phyloP scores from a whole-genome alignment of 1,140 invertebrate species.

The Pectinophora gossypiella region DNA sequence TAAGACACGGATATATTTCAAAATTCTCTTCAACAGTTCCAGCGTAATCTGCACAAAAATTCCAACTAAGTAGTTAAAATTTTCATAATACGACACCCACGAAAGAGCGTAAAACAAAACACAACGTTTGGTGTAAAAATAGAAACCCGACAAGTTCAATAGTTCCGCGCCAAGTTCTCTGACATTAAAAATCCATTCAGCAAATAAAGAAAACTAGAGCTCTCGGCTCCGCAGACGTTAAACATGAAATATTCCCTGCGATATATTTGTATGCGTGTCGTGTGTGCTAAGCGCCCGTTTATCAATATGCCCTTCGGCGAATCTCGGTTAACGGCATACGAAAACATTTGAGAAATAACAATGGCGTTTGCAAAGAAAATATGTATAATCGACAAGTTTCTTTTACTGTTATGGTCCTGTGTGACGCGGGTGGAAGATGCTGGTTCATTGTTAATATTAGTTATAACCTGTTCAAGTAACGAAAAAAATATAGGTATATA shows the following conservation, averaged over 20 bases:
- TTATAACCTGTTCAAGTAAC: too few relatives aligned
- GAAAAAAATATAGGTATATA: too few relatives aligned
- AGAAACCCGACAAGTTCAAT: background rate
- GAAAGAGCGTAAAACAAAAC: too few relatives aligned
- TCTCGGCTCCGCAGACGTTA: constrained; percentile 22
- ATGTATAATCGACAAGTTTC: constrained; percentile 13
- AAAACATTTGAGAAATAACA: constrained; percentile 33
- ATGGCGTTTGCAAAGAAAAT: constrained; percentile 14
- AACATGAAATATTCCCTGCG: constrained; percentile 42
- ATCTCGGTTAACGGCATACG: constrained; percentile 25
- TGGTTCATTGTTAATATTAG: too few relatives aligned
- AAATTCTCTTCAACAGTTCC: too few relatives aligned
- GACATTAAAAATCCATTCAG: background rate
- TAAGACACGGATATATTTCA: too few relatives aligned
- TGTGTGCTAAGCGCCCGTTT: constrained; percentile 39
- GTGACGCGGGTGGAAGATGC: too few relatives aligned
- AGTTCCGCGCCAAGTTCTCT: background rate
- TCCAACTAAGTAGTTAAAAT: too few relatives aligned
- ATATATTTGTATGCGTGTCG: constrained; percentile 53
- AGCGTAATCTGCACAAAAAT: too few relatives aligned
- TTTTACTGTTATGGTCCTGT: too few relatives aligned
- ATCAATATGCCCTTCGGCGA: constrained; percentile 44
- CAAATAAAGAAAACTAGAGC: background rate
- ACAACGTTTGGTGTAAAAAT: background rate
- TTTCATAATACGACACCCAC: too few relatives aligned